Evolutionary conservation across 2,888 invertebrate species (phyloP), one percentile per base, ranked within the genome.

Genomic region (Leptothorax acervorum): DNA sequence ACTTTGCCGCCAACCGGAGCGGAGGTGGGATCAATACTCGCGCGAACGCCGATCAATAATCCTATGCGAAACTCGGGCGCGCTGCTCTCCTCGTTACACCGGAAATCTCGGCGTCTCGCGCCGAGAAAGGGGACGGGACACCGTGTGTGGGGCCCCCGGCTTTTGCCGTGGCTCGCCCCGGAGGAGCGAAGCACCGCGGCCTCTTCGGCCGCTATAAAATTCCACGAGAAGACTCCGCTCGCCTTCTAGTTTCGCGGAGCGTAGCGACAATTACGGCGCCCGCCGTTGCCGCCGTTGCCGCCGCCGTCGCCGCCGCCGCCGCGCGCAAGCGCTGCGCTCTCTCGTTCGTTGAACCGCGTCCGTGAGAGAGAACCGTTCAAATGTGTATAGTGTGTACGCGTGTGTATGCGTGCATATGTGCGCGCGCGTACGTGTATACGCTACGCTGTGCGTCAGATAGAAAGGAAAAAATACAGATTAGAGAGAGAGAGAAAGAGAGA

Each of bases 301-400:
- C 23, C 23, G 23, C 23, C 23, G 23, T 0, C 23, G 23, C 23
- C 23, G 23, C 23, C 23, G 23, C 23, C 23, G 23, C 81, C 70
- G 90, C 87, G 92, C 94, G 93, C 93, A 93, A 90, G 93, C 93
- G 94, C 92, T 88, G 89, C 89, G 89, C 84, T 92, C 91, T 93
- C 91, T 93, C 93, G 94, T 94, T 93, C 94, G 94, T 94, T 94
- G 94, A 94, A 94, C 94, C 92, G 91, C 92, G 91, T 90, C 88
- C 86, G 84, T 79, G 89, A 89, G 87, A 85, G 83, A 63, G 63
- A 78, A 71, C 42, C 75, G 84, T 51, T 18, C 74, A 55, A 71
- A 63, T 51, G 57, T 85, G 35, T 78, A 57, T 74, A 74, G 55
- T 51, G 57, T 85, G 35, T 78, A 57, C 71, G 73, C 65, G 70